Base-by-base conservation (phyloP, 2,797 vertebrate genomes). In the Hydrocynus forskahlii region DNA sequence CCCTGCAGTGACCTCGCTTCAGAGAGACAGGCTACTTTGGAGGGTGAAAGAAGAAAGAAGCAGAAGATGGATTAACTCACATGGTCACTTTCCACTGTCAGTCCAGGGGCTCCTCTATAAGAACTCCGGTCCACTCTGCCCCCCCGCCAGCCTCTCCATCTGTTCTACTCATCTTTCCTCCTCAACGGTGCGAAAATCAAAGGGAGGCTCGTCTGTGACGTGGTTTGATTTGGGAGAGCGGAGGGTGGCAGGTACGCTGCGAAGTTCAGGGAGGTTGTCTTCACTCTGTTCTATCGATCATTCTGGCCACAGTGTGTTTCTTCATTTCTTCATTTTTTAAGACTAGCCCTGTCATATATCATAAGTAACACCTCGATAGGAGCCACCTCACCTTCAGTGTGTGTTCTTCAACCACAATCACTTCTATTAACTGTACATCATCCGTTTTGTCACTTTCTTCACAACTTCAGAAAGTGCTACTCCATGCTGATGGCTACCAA, bases 21-120 rank as follows among this genome's bases (percentile, higher is more conserved):
- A 29, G 60, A 48, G 63, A 40, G 63, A 63, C 48, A 67, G 75
- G 19, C 80, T 85, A 29, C 77, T 84, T 82, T 38, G 59, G 81
- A 81, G 85, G 87, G 86, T 87, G 78, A 88, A 85, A 90, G 87
- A 89, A 89, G 89, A 83, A 89, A 82, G 71, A 80, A 71, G 23
- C 13, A 60, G 71, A 89, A 92, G 91, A 92, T 91, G 89, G 89
- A 94, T 94, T 93, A 92, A 93, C 93, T 91, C 92, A 87, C 68
- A n/a, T 79, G 81, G 90, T 91, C 88, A 89, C 89, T 91, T 92
- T 92, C 86, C 88, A 75, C 59, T 43, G 74, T 76, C 59, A 43
- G 43, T 75, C 59, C 38, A 48, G 59, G 43, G 38, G 43, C 74
- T 63, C 60, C 74, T 76, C n/a, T 76, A 50, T 83, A 80, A 88